Evolutionary conservation across 1,140 invertebrate genomes (phyloP).

Genomic region (Leptinotarsa defecta): DNA sequence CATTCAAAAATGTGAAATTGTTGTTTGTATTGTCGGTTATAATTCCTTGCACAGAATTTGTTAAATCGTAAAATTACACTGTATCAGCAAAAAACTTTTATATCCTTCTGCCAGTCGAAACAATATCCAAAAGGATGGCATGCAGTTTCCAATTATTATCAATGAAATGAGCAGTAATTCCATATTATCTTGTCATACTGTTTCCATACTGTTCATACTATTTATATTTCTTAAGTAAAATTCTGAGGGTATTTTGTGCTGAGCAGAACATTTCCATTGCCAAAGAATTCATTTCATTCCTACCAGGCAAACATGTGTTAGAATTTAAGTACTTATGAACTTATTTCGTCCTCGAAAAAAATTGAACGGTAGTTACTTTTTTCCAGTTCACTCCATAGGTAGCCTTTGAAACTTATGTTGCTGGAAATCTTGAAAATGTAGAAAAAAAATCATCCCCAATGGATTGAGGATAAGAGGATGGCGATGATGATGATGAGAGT

Average conservation of each 20-base stretch:
- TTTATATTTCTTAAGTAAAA: conserved; percentile 20
- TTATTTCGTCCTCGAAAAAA: too few species aligned
- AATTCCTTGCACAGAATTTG: conserved; percentile 15
- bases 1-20: conserved; percentile 7
- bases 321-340: conserved; percentile 24
- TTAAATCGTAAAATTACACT: not conserved
- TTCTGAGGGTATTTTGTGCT: conserved; percentile 16
- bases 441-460: too few species aligned
- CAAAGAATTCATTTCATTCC: conserved; percentile 25
- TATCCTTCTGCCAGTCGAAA: not conserved
- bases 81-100: conserved; percentile 10
- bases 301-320: conserved; percentile 18
- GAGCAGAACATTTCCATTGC: conserved; percentile 13
- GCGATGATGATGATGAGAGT: too few species aligned
- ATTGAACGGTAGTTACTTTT: conserved; percentile 22
- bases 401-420: conserved; percentile 16
- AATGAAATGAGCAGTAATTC: conserved; percentile 31
- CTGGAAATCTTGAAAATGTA: conserved; percentile 11
- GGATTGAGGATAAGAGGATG: too few species aligned
- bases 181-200: conserved; percentile 26
- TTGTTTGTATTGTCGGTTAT: conserved; percentile 5
- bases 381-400: conserved; percentile 17
- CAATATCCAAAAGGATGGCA: conserved; percentile 2
- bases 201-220: too few species aligned
- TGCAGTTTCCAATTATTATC: conserved; percentile 31